A percentile compares a stretch with the other conserved stretches of the same genome.
These are phyloP conservation scores for Pyrochroa serraticornis DNA, from an alignment of 2,888 invertebrate species.

Conservation along the genomic window DNA sequence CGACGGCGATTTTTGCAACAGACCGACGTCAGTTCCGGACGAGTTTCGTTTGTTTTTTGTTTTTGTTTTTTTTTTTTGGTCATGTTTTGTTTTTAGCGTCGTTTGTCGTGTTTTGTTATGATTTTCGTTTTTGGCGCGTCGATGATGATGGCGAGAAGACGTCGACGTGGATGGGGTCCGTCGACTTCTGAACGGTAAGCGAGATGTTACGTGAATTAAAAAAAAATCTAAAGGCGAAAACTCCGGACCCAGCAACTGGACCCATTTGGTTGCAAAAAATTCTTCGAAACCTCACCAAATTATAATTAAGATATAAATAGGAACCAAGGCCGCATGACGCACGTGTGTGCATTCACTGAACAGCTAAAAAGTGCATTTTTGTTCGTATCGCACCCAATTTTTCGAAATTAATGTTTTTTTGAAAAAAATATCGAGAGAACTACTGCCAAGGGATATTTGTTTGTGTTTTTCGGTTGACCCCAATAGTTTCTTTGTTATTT, in stretches of 20 bases:
- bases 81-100: background rate
- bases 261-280: slow-evolving; percentile 1
- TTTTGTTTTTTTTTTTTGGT: slow-evolving; percentile 3
- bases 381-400: background rate
- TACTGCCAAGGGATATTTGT: no score
- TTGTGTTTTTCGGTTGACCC: no score
- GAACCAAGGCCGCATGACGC: slow-evolving; percentile 25
- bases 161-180: background rate
- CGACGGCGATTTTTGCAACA: slow-evolving; percentile 1
- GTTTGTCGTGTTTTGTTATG: slow-evolving; percentile 7
- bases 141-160: no score
- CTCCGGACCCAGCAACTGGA: no score
- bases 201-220: background rate
- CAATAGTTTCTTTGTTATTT: no score
- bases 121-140: background rate
- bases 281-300: slow-evolving; percentile 17
- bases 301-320: slow-evolving; percentile 22
- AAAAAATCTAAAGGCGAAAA: background rate
- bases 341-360: slow-evolving; percentile 12
- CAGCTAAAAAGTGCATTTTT: slow-evolving; percentile 20
- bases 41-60: slow-evolving; percentile 18
- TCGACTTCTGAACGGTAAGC: slow-evolving; percentile 5
- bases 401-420: no score
- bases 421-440: no score
- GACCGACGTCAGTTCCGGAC: slow-evolving; percentile 1